phyloP scores from a whole-genome alignment of 2,888 invertebrate species.

The Netelia melanura region DNA sequence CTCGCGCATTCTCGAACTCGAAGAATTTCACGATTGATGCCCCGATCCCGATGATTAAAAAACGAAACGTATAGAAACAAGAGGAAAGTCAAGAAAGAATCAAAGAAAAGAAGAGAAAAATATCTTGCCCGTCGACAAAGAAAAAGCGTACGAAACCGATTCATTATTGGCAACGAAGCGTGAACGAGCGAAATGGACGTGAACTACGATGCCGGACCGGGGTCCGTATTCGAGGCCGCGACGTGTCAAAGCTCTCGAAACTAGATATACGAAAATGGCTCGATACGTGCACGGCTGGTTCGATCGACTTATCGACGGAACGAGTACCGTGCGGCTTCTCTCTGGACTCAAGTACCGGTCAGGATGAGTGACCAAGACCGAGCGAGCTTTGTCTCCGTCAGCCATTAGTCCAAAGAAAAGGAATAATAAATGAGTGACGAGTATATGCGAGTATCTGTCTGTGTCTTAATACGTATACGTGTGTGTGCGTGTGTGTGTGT shows the following conservation, averaged over 20 bases:
- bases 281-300: no score
- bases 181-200: constrained; percentile 59
- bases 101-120: background rate
- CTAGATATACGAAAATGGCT: constrained; percentile 35
- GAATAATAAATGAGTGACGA: constrained; percentile 61
- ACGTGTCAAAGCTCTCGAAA: constrained; percentile 42
- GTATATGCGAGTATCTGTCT: constrained; percentile 2
- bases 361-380: constrained; percentile 1
- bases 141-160: constrained; percentile 47
- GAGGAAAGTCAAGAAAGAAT: background rate
- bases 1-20: constrained; percentile 30
- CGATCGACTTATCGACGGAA: constrained; percentile 7
- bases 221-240: constrained; percentile 36
- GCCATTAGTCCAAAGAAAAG: constrained; percentile 60
- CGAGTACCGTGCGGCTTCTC: background rate
- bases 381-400: constrained; percentile 51
- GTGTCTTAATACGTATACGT: background rate
- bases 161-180: constrained; percentile 66
- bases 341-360: constrained; percentile 8
- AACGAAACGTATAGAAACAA: background rate
- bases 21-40: constrained; percentile 54
- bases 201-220: constrained; percentile 13
- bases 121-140: background rate
- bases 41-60: constrained; percentile 15
- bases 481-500: background rate